Evolutionary conservation across 2,113 vertebrate genomes (phyloP).

Genomic region (Hyaena hyaena): DNA sequence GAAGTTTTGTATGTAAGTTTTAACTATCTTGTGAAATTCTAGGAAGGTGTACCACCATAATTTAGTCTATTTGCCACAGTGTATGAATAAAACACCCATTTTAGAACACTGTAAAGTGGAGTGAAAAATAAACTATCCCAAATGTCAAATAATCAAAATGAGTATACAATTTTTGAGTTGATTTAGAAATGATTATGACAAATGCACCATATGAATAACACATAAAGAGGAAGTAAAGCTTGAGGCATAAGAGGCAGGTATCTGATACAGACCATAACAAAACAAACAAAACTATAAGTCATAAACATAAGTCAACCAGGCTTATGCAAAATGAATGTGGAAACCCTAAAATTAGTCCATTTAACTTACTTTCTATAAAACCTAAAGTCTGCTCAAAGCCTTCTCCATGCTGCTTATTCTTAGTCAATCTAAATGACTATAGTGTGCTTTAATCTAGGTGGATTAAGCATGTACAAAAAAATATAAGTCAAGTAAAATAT

Average conservation of each 20-base stretch:
- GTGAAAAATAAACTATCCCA: background rate
- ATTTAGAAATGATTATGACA: background rate
- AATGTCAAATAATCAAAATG: background rate
- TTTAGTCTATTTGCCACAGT: background rate
- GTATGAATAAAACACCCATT: background rate
- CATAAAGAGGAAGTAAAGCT: background rate
- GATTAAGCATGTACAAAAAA: background rate
- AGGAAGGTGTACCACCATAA: background rate
- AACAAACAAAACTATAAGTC: background rate
- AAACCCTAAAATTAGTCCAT: background rate
- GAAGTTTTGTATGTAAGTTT: background rate
- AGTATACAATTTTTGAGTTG: background rate
- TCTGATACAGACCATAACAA: background rate
- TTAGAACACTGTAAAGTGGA: background rate
- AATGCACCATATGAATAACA: background rate
- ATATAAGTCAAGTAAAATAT: background rate
- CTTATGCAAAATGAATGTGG: background rate
- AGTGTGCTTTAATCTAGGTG: background rate
- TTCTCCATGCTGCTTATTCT: background rate
- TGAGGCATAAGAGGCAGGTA: background rate
- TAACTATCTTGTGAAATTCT: background rate
- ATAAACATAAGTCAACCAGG: background rate
- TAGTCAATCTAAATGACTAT: background rate
- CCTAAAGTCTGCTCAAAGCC: background rate
- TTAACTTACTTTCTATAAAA: background rate